Evolutionary conservation across 1,140 invertebrate species (phyloP).

Genomic region (Odontomachus brunneus): DNA sequence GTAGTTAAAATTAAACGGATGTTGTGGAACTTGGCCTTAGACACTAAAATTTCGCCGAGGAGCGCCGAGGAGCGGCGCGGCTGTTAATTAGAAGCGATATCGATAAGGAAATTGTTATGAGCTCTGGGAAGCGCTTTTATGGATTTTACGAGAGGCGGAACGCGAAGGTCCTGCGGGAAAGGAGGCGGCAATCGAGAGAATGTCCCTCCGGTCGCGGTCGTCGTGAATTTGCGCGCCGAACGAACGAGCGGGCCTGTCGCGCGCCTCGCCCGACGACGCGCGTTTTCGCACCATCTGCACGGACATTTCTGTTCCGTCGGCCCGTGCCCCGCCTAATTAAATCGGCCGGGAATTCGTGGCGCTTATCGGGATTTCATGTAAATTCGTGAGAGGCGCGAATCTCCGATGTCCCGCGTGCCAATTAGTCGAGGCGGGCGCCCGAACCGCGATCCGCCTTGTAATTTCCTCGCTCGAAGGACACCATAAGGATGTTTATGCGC

Average conservation of each 20-base stretch:
- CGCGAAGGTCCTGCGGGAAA: neutral
- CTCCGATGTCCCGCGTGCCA: slow-evolving; percentile 6
- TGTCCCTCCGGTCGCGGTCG: slow-evolving; percentile 68
- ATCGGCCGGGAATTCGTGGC: slow-evolving; percentile 74
- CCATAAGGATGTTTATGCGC: slow-evolving; percentile 30
- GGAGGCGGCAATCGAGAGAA: neutral
- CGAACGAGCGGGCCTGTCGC: slow-evolving; percentile 69
- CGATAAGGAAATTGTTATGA: neutral
- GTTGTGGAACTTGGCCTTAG: too few species aligned
- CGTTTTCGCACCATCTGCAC: slow-evolving; percentile 78
- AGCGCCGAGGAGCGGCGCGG: too few species aligned
- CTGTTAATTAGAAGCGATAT: slow-evolving; percentile 9
- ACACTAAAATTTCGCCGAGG: too few species aligned
- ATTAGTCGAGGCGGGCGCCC: slow-evolving; percentile 29
- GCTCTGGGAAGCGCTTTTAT: neutral
- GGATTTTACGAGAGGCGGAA: neutral
- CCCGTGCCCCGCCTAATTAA: slow-evolving; percentile 74
- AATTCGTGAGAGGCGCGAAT: slow-evolving; percentile 64
- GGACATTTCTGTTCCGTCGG: slow-evolving; percentile 70
- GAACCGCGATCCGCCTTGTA: slow-evolving; percentile 23
- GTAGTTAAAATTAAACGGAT: too few species aligned
- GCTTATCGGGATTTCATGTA: slow-evolving; percentile 78
- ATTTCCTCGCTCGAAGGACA: slow-evolving; percentile 27
- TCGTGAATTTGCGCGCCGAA: slow-evolving; percentile 77
- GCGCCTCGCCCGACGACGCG: slow-evolving; percentile 46